These are phyloP conservation scores for Strigamia transsilvanica DNA, from an alignment of 2,888 invertebrate species.

Conservation along the genomic window DNA sequence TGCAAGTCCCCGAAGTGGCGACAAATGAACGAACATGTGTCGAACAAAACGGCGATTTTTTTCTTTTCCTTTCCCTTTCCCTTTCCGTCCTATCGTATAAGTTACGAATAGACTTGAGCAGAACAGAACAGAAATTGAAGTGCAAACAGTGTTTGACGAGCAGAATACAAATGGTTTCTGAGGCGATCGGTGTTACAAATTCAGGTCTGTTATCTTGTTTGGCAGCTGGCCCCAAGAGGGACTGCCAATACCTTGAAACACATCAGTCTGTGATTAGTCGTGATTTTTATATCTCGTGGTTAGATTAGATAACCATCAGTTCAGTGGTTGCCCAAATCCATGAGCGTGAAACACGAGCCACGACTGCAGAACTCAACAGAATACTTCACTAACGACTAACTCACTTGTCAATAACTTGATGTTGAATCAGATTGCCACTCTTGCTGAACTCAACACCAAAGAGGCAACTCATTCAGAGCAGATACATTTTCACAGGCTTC, in stretches of 20 bases:
- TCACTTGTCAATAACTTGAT: conserved; percentile 37
- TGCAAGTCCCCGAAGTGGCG: conserved; percentile 41
- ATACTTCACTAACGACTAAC: conserved; percentile 22
- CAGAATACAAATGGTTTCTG: conserved; percentile 31
- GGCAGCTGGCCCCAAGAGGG: conserved; percentile 9
- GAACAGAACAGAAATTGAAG: conserved; percentile 6
- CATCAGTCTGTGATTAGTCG: conserved; percentile 43
- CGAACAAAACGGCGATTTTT: conserved; percentile 31
- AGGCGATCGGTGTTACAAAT: conserved; percentile 31
- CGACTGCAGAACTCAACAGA: background rate
- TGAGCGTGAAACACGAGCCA: conserved; percentile 1
- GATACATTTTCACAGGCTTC: background rate
- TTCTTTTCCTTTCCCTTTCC: background rate
- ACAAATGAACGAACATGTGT: conserved; percentile 47
- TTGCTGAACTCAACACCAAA: conserved; percentile 2
- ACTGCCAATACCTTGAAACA: conserved; percentile 1
- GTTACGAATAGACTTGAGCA: background rate
- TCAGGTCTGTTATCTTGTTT: conserved; percentile 41
- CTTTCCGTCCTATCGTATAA: background rate
- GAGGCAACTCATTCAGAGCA: background rate
- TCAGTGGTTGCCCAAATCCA: conserved; percentile 9
- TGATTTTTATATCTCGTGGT: conserved; percentile 34
- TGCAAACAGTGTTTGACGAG: conserved; percentile 35
- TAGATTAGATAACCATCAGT: conserved; percentile 36
- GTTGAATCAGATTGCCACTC: conserved; percentile 44